These are phyloP conservation scores for Tyria jacobaeae DNA, from an alignment of 2,888 invertebrate species.

Conservation along the genomic window DNA sequence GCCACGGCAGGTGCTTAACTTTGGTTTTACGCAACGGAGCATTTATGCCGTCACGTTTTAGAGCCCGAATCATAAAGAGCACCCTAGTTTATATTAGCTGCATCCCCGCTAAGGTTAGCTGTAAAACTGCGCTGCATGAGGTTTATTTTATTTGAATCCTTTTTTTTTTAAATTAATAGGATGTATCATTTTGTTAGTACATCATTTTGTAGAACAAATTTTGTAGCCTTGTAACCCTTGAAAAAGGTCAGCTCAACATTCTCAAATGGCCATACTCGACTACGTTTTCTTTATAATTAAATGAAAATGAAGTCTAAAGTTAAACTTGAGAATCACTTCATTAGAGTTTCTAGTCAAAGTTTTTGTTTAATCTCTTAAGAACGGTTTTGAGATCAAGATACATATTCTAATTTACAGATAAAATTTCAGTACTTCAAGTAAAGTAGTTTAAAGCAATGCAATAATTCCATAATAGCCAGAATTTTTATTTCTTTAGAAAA, in stretches of 20 bases:
- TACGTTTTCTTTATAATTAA: slow-evolving; percentile 5
- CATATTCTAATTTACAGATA: not conserved
- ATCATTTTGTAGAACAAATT: too few relatives aligned
- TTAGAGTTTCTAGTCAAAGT: not conserved
- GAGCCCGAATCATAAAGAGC: too few relatives aligned
- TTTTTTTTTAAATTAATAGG: too few relatives aligned
- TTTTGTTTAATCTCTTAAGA: not conserved
- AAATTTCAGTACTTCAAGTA: not conserved
- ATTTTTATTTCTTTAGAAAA: too few relatives aligned
- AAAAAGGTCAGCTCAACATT: not conserved
- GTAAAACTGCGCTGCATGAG: too few relatives aligned
- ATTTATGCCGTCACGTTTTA: too few relatives aligned
- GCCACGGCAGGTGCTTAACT: too few relatives aligned
- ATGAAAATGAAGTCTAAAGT: slow-evolving; percentile 11
- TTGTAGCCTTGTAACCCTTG: not conserved
- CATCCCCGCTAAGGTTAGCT: not conserved
- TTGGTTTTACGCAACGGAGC: too few relatives aligned
- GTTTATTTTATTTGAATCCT: too few relatives aligned
- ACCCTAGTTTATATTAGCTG: not conserved
- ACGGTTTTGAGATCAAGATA: not conserved
- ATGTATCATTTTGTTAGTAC: too few relatives aligned
- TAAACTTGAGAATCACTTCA: slow-evolving; percentile 12
- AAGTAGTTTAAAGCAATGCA: too few relatives aligned
- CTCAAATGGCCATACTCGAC: not conserved
- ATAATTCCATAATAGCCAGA: too few relatives aligned